Evolutionary conservation across 2,888 invertebrate species (phyloP).

Genomic region (Pardosa pseudoannulata): DNA sequence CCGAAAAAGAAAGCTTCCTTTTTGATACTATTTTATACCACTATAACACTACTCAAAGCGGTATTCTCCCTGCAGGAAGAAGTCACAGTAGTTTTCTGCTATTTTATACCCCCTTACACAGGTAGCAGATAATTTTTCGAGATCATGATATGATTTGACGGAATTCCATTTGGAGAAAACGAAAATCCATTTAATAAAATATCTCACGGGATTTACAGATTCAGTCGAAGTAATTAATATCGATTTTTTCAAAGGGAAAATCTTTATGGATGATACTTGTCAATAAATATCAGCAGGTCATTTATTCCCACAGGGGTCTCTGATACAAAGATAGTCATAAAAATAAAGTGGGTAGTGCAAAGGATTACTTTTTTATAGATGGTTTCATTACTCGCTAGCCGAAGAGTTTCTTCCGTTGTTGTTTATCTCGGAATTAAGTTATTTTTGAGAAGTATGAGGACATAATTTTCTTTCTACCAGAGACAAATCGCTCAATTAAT

Average conservation of each 20-base stretch:
- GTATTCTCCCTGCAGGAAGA: background rate
- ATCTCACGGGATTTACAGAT: background rate
- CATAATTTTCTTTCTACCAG: too few relatives aligned
- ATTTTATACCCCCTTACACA: background rate
- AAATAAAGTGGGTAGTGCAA: too few relatives aligned
- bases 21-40: background rate
- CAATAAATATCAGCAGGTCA: background rate
- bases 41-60: background rate
- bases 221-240: conserved; percentile 3
- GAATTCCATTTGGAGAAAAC: background rate
- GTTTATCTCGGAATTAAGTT: too few relatives aligned
- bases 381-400: too few relatives aligned
- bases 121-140: background rate
- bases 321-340: background rate
- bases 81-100: background rate
- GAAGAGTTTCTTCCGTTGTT: too few relatives aligned
- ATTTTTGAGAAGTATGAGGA: too few relatives aligned
- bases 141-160: background rate
- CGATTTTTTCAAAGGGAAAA: background rate
- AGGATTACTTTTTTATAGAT: too few relatives aligned
- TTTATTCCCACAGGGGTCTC: background rate
- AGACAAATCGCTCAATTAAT: too few relatives aligned
- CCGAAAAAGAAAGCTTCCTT: background rate
- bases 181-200: conserved; percentile 6
- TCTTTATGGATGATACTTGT: conserved; percentile 3